phyloP scores from a whole-genome alignment of 1,140 invertebrate genomes.

The Araneus ventricosus region DNA sequence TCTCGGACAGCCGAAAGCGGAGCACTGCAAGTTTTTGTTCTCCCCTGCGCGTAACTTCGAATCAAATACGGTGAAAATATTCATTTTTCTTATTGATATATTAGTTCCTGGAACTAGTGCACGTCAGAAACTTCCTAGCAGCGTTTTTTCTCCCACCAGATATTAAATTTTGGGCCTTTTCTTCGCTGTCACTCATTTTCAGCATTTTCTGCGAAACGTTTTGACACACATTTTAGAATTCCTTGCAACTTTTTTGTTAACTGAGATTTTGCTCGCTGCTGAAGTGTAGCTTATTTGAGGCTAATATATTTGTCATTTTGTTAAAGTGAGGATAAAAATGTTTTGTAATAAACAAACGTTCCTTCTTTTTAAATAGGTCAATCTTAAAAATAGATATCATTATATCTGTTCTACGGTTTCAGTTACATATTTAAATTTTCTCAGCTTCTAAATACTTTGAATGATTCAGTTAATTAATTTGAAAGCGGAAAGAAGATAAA shows the following conservation, averaged over 20 bases:
- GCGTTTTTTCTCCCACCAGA: neutral
- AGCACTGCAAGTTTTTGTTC: neutral
- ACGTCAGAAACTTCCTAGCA: neutral
- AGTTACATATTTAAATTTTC: too few relatives aligned
- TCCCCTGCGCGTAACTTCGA: neutral
- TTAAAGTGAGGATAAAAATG: too few relatives aligned
- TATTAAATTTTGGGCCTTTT: conserved; percentile 59
- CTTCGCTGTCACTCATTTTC: conserved; percentile 54
- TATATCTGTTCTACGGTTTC: too few relatives aligned
- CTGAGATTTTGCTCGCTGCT: neutral
- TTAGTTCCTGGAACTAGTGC: conserved; percentile 43
- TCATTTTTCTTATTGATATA: conserved; percentile 66
- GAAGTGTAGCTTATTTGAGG: neutral
- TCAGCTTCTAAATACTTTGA: too few relatives aligned
- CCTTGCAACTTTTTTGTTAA: neutral
- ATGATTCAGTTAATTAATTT: too few relatives aligned
- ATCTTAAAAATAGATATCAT: too few relatives aligned
- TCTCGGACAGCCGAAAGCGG: neutral
- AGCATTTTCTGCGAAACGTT: conserved; percentile 35
- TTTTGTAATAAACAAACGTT: too few relatives aligned
- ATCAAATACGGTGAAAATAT: conserved; percentile 62
- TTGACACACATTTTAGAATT: conserved; percentile 31
- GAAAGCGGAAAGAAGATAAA: too few relatives aligned
- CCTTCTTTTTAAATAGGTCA: too few relatives aligned
- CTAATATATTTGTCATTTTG: neutral